These are phyloP conservation scores for Phalacrocorax pelagicus DNA, from an alignment of 2,113 vertebrate genomes.

Conservation along the genomic window DNA sequence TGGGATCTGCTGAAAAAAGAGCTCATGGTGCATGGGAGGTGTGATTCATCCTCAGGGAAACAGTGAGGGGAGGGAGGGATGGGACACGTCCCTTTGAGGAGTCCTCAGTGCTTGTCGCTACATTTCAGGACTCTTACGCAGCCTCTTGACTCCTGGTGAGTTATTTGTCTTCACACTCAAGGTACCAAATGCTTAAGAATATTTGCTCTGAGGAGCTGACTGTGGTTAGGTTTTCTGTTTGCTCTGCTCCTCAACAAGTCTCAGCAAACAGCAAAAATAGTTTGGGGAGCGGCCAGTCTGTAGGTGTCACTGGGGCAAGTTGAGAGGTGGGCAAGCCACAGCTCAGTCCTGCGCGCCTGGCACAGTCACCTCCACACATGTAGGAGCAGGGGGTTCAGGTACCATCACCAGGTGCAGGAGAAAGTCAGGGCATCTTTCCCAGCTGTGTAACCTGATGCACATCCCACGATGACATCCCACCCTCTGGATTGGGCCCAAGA, in stretches of 20 bases:
- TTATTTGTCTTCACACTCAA: neutral
- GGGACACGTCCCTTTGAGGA: neutral
- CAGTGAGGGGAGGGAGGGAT: neutral
- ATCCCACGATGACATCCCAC: neutral
- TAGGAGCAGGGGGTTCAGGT: neutral
- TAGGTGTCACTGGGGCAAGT: neutral
- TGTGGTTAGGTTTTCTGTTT: neutral
- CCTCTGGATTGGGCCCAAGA: neutral
- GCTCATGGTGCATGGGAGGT: neutral
- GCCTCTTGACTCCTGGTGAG: neutral
- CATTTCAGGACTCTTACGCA: neutral
- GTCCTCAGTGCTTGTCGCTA: neutral
- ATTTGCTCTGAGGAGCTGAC: neutral
- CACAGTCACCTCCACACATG: neutral
- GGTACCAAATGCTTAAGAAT: neutral
- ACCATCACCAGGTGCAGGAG: neutral
- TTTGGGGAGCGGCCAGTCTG: neutral
- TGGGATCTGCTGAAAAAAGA: neutral
- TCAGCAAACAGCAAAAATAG: neutral
- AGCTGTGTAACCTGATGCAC: neutral
- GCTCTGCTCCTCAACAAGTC: neutral
- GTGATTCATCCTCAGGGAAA: neutral
- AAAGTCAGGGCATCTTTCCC: neutral
- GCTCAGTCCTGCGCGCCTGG: neutral
- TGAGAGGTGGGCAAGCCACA: neutral